Base-by-base conservation (phyloP, 2,797 vertebrate species). In the Aotus griseimembra region DNA sequence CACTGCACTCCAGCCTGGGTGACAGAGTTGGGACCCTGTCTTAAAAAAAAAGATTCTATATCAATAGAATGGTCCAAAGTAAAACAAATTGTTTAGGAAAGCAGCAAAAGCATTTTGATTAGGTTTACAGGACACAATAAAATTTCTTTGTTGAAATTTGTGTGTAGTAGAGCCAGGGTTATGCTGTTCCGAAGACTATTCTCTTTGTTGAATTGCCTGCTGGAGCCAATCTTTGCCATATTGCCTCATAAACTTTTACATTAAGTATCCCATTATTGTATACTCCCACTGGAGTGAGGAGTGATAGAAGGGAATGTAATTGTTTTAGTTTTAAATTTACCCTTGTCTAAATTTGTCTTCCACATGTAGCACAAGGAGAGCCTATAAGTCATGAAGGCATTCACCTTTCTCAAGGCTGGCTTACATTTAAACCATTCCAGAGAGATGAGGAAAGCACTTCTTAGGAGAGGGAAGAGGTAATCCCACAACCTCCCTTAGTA, bases 1-100 rank as follows among this genome's bases (percentile, higher is more conserved):
- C 15, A 67, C 33, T 67, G 64, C 64, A 67, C 4, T 67, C 61
- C 15, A n/a, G 64, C 64, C 33, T 67, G 64, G 33, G 30, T 67
- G 30, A 67, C 33, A 67, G 64, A 67, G 30, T 67, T 67, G 64
- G 33, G 7, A n/a, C 64, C 15, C 15, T 67, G 15, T 67, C 33
- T n/a, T n/a, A 15, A 17, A 67, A 67, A 67, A 64, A 55, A n/a
- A n/a, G 33, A 83, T 70, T 57, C 20, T 39, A 1, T 82, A 70
- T 70, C 70, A 96, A 48, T 58, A 75, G 87, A 95, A 95, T 70
- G 22, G 39, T 55, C 75, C 73, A 64, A 94, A 92, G 58, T 94
- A 94, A 96, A 96, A 96, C 52, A 87, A 94, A 97, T 88, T 85
- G 79, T 96, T 86, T 86, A 80, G 88, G 58, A 96, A 97, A 94